phyloP scores from a whole-genome alignment of 2,797 vertebrate species.

The Sebastes cheni region DNA sequence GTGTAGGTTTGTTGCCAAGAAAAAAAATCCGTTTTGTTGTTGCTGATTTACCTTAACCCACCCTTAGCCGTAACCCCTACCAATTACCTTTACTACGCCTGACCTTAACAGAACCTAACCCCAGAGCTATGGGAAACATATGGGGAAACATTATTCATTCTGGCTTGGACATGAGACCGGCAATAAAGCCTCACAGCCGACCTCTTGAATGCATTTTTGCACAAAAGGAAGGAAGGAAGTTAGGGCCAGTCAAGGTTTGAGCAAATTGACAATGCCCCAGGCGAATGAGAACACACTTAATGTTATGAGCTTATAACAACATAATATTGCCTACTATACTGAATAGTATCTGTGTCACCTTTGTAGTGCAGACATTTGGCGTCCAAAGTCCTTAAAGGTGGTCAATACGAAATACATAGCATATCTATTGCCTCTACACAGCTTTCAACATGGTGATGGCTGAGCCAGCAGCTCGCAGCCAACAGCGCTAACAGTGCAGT shows the following conservation, averaged over 20 bases:
- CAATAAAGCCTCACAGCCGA: slow-evolving; percentile 35
- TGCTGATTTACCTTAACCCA: slow-evolving; percentile 1
- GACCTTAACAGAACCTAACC: slow-evolving; percentile 12
- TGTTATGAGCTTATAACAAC: neutral
- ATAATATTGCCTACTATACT: neutral
- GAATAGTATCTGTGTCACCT: neutral
- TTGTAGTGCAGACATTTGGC: too few species aligned
- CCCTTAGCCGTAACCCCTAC: neutral
- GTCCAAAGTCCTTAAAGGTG: neutral
- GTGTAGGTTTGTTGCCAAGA: neutral
- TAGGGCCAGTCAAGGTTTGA: neutral
- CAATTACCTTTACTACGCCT: slow-evolving; percentile 11
- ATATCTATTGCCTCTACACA: neutral
- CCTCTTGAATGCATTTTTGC: slow-evolving; percentile 19
- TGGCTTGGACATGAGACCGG: slow-evolving; percentile 24
- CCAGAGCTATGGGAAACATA: slow-evolving; percentile 20
- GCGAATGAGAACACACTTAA: neutral
- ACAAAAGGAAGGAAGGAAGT: slow-evolving; percentile 19
- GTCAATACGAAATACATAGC: neutral
- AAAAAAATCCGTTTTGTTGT: slow-evolving; percentile 10
- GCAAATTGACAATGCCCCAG: neutral
- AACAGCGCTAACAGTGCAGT: neutral
- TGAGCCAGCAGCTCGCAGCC: neutral
- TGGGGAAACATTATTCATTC: slow-evolving; percentile 19
- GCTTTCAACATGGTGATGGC: neutral